These are phyloP conservation scores for Mantis religiosa DNA, from an alignment of 2,888 invertebrate species.

Conservation along the genomic window DNA sequence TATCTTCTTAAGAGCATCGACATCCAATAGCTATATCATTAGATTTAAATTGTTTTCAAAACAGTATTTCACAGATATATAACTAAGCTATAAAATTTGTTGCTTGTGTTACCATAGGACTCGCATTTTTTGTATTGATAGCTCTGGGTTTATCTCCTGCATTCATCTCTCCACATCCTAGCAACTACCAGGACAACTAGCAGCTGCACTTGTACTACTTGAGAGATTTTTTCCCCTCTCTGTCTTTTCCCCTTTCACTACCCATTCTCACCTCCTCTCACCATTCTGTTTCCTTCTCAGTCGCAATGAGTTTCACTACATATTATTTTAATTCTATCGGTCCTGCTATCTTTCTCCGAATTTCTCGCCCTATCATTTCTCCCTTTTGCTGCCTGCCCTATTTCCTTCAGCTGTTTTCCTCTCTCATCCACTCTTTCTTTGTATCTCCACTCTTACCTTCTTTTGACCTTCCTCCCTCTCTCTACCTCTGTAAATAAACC, in stretches of 20 bases:
- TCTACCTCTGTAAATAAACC: too few relatives aligned
- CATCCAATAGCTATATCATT: too few relatives aligned
- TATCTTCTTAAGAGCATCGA: too few relatives aligned
- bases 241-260: not conserved
- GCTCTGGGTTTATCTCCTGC: too few relatives aligned
- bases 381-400: not conserved
- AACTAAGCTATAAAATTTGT: too few relatives aligned
- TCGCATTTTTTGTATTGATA: too few relatives aligned
- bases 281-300: not conserved
- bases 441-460: not conserved
- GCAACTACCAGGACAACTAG: too few relatives aligned
- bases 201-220: too few relatives aligned
- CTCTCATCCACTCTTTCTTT: not conserved
- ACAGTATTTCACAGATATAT: too few relatives aligned
- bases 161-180: too few relatives aligned
- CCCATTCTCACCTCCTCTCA: not conserved
- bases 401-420: not conserved
- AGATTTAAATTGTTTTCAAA: too few relatives aligned
- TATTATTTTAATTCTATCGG: not conserved
- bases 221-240: not conserved
- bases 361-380: not conserved
- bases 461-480: not conserved
- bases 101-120: too few relatives aligned
- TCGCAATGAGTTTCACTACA: not conserved
- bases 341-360: not conserved